Evolutionary conservation across 2,797 vertebrate species (phyloP), one percentile per base, ranked within the genome.

Genomic region (Pantherophis vulpinus): DNA sequence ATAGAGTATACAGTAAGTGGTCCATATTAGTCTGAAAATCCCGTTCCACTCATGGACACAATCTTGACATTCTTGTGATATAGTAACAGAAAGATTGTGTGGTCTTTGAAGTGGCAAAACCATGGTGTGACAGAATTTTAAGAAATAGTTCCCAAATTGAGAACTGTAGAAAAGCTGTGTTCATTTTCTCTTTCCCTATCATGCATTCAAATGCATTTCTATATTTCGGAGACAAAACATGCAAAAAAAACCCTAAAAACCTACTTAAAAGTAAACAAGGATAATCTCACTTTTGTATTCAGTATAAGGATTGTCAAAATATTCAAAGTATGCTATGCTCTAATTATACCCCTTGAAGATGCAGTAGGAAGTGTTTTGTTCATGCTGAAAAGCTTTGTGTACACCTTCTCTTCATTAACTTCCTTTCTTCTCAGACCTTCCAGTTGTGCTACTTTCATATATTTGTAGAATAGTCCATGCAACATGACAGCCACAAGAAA

Each of bases 391-490:
- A 47, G 61, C 29, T 56, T 66, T 58, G n/a, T 55, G 12, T 1
- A n/a, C 94, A 95, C 91, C 94, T 96, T 42, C 29, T 2, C 92
- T 97, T 94, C 95, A 95, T 94, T 93, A 97, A 93, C 93, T 95
- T 95, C 94, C 86, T 95, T 93, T 95, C 90, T 79, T 42, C 93
- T 18, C 86, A 93, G 29, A 42, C 27, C 29, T 54, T 51, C 56
- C 66, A 61, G 29, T 32, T 91, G n/a, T 88, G 56, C 87, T 83
- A 18, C 37, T 55, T 63, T 61, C 23, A 56, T 23, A 42, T 13
- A 16, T 55, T 51, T 70, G 66, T 37, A 58, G 18, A 70, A 90
- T 66, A 56, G 58, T 32, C 51, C 32, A 87, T 20, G 51, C 47
- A 86, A 47, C 60, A 74, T n/a, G 25, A 12, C 18, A 70, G 58